Evolutionary conservation across 2,113 vertebrate species (phyloP).

Genomic region (Vireo altiloquus): DNA sequence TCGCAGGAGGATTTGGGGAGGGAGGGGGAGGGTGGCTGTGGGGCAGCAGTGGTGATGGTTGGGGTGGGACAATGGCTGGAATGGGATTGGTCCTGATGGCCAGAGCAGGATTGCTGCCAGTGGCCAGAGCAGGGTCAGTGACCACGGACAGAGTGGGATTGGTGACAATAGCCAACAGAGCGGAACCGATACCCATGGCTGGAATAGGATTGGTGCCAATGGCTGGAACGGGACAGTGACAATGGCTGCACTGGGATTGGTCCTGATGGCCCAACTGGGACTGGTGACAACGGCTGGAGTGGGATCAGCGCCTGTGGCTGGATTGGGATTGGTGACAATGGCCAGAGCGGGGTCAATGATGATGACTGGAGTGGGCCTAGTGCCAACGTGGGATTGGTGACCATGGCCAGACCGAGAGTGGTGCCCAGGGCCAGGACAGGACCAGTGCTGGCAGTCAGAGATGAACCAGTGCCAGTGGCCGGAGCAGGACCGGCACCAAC

Average conservation of each 20-base stretch:
- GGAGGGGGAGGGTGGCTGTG: not conserved
- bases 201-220: not conserved
- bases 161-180: not conserved
- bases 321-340: not conserved
- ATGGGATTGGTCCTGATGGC: not conserved
- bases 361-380: not conserved
- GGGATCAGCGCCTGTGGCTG: not conserved
- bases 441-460: not conserved
- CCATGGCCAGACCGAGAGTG: not conserved
- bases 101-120: not conserved
- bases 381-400: not conserved
- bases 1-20: constrained; percentile 16
- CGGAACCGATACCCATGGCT: not conserved
- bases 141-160: not conserved
- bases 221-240: not conserved
- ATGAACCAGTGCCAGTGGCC: not conserved
- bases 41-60: not conserved
- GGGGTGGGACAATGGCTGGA: not conserved
- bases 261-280: not conserved
- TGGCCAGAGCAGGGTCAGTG: not conserved
- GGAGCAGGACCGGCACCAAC: not conserved
- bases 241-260: not conserved
- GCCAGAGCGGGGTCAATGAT: not conserved
- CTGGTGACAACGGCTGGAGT: not conserved
- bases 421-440: not conserved